Evolutionary conservation across 2,888 invertebrate species (phyloP).

Genomic region (Marasmarcha lunaedactyla): DNA sequence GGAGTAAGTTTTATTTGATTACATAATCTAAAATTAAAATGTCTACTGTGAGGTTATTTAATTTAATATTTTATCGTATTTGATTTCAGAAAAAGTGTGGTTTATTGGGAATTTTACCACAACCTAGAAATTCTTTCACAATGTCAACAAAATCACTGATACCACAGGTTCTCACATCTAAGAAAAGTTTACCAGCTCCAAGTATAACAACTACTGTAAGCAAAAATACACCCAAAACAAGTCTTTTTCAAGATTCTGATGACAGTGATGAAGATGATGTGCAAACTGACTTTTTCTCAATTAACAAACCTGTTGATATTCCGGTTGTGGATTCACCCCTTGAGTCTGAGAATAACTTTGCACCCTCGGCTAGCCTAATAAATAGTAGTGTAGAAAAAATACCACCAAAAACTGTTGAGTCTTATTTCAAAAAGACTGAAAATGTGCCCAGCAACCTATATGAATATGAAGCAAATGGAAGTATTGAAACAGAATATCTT

Average conservation of each 20-base stretch:
- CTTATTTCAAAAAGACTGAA: conserved; percentile 44
- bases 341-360: conserved; percentile 19
- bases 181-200: conserved; percentile 37
- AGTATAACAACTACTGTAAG: conserved; percentile 21
- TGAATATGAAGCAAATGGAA: conserved; percentile 6
- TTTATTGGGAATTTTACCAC: conserved; percentile 76
- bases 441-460: conserved; percentile 10
- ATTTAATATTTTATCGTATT: no score
- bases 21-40: no score
- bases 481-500: conserved; percentile 15
- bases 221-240: conserved; percentile 13
- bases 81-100: conserved; percentile 72
- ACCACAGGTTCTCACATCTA: conserved; percentile 47
- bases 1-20: no score
- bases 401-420: conserved; percentile 32
- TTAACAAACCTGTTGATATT: conserved; percentile 53
- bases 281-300: conserved; percentile 66
- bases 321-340: conserved; percentile 39
- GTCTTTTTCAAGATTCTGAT: conserved; percentile 41
- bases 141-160: conserved; percentile 45
- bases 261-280: conserved; percentile 63
- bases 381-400: no score
- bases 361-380: no score
- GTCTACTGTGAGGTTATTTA: no score
- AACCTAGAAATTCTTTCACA: conserved; percentile 66